Conservation (phyloP, 2,113 vertebrate genomes). For the Bubalus kerabau region DNA sequence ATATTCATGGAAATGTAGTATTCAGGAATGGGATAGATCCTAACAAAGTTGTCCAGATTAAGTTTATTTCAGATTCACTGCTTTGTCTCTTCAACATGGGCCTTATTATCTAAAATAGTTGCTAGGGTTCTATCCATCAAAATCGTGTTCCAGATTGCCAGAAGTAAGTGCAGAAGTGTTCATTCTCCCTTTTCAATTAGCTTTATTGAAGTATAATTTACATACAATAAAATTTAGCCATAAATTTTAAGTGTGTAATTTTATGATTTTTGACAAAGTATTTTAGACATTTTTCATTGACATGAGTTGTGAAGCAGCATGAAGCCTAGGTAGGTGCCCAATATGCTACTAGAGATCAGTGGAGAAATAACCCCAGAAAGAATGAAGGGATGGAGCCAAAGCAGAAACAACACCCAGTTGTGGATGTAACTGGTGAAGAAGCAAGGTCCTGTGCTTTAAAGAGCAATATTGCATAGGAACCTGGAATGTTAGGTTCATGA, state of each 20-base stretch:
- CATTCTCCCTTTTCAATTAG: neutral
- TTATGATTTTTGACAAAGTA: neutral
- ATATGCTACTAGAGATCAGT: neutral
- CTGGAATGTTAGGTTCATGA: neutral
- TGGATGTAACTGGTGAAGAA: neutral
- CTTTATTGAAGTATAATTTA: neutral
- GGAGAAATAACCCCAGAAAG: neutral
- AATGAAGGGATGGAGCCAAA: neutral
- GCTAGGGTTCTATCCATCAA: neutral
- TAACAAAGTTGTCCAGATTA: neutral
- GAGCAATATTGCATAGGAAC: neutral
- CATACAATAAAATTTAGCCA: neutral
- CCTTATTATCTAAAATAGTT: neutral
- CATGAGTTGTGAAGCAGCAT: neutral
- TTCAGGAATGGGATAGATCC: neutral
- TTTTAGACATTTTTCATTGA: neutral
- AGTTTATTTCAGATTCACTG: neutral
- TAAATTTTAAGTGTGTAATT: neutral
- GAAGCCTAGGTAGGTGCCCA: neutral
- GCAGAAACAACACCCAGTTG: neutral
- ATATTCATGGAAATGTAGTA: neutral
- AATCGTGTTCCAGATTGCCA: neutral
- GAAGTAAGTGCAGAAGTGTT: neutral
- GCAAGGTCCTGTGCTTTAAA: neutral
- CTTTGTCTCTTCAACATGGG: neutral